phyloP scores from a whole-genome alignment of 2,113 vertebrate genomes.

The Gavia stellata region DNA sequence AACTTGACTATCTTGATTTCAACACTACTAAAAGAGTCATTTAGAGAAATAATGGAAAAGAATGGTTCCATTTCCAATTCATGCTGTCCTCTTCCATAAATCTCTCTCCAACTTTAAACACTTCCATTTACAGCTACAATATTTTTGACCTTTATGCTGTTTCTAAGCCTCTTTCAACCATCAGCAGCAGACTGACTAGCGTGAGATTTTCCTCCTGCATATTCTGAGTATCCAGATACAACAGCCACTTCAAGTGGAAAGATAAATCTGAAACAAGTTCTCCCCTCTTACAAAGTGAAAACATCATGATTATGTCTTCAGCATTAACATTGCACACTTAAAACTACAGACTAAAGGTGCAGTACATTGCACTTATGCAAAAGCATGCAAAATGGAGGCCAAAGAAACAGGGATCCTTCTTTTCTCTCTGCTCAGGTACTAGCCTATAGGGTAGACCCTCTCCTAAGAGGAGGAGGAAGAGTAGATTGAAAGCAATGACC shows the following conservation, averaged over 20 bases:
- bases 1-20: constrained; percentile 24
- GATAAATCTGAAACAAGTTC: background rate
- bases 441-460: background rate
- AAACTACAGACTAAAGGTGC: background rate
- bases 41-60: constrained; percentile 32
- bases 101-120: background rate
- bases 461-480: background rate
- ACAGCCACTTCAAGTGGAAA: background rate
- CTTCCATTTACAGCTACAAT: constrained; percentile 22
- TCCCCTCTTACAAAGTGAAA: background rate
- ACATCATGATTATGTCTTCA: background rate
- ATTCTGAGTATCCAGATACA: background rate
- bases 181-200: background rate
- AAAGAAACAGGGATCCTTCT: background rate
- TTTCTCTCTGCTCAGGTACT: background rate
- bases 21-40: background rate
- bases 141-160: constrained; percentile 49
- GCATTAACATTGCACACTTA: background rate
- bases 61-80: background rate
- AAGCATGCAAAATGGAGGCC: background rate
- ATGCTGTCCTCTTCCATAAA: constrained; percentile 1
- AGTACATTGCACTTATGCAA: background rate
- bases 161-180: constrained; percentile 17
- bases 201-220: background rate
- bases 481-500: background rate